Conservation (phyloP, 2,113 vertebrate genomes). For the Hepsetus odoe region DNA sequence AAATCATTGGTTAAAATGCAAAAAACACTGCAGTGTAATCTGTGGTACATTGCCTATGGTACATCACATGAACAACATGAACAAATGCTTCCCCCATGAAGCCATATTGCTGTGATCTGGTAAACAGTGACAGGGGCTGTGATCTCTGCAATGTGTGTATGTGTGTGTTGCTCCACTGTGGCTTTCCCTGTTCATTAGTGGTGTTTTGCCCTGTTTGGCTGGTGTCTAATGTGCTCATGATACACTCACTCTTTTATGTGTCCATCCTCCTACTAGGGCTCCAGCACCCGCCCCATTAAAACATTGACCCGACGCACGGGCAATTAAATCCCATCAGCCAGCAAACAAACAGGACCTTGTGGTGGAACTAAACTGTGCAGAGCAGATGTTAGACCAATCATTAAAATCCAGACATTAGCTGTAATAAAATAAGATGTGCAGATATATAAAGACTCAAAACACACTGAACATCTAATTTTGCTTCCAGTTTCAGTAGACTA, state of each 20-base stretch:
- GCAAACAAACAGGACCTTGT: slow-evolving; percentile 13
- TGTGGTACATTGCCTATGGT: background rate
- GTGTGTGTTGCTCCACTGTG: slow-evolving; percentile 8
- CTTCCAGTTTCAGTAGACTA: background rate
- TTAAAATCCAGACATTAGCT: background rate
- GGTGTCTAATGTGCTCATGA: slow-evolving; percentile 30
- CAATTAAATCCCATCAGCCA: slow-evolving; percentile 48
- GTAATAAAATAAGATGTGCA: background rate
- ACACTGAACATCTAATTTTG: background rate
- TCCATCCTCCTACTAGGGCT: slow-evolving; percentile 15
- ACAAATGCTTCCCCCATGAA: background rate
- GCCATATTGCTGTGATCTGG: background rate
- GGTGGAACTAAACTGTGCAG: background rate
- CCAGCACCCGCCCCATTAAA: slow-evolving; percentile 46
- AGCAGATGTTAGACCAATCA: background rate
- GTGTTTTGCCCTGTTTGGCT: slow-evolving; percentile 31
- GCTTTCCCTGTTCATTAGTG: slow-evolving; percentile 37
- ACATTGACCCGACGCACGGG: slow-evolving; percentile 22
- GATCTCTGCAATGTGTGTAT: slow-evolving; percentile 6
- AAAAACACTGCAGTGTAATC: background rate
- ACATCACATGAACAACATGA: slow-evolving; percentile 8
- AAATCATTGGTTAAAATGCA: background rate
- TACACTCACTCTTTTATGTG: slow-evolving; percentile 28
- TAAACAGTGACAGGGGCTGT: background rate
- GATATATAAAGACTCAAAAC: background rate